Base-by-base conservation (phyloP, 2,113 vertebrate species). In the Paratilapia polleni region DNA sequence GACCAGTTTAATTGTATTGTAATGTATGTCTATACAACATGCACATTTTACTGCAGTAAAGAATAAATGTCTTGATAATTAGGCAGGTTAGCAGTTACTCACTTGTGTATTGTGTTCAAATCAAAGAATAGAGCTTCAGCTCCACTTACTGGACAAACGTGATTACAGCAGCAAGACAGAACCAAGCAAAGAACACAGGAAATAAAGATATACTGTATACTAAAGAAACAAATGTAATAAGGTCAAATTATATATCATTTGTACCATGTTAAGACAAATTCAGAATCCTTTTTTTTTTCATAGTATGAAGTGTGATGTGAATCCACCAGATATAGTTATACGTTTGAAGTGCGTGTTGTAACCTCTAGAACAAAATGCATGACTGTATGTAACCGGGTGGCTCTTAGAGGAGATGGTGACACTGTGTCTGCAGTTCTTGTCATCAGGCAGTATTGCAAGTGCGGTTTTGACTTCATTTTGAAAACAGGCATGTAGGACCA, bases 131-230 rank as follows among this genome's bases (percentile, higher is more conserved):
- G 77, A 70, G 64, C 78, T 81, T 59, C 87, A 79, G 57, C 74
- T 58, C 86, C 91, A 80, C 84, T 64, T 74, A 82, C 83, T 92
- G 91, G 91, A 11, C 80, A 85, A 87, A 58, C 2, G 12, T 49
- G 59, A 54, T 57, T 34, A 74, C 56, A 89, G 77, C 83, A 86
- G n/a, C n/a, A 49, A 20, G 17, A 49, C 0, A 28, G 28, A 70
- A 70, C 43, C 43, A 70, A 49, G 43, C 15, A 68, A 62, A 47
- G 31, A 43, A 6, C 2, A 31, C n/a, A 57, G 19, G 36, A 70
- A 68, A 38, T 57, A 14, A 13, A 34, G 24, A 6, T 26, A 68
- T 1, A 68, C 38, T 68, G 38, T 15, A 47, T 20, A 47, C 38
- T 41, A 28, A 68, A 47, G 20, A n/a, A 22, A n/a, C 34, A 28